These are phyloP conservation scores for Dicaeum eximium DNA, from an alignment of 2,113 vertebrate genomes.

Conservation along the genomic window DNA sequence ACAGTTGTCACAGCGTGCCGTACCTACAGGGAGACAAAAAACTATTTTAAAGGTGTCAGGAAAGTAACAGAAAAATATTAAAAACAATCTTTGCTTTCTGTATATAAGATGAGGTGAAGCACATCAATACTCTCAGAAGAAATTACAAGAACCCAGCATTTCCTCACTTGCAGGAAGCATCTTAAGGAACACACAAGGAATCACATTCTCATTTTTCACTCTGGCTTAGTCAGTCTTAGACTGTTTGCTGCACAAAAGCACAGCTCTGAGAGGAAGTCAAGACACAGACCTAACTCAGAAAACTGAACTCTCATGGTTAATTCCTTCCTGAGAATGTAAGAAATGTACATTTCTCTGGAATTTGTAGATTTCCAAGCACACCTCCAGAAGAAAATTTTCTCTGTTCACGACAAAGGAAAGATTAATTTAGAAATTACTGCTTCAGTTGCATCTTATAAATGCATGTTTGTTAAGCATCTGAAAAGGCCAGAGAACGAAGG, in stretches of 20 bases:
- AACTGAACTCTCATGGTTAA: not conserved
- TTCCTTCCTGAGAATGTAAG: not conserved
- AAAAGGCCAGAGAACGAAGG: not conserved
- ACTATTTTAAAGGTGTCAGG: not conserved
- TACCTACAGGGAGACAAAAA: conserved; percentile 71
- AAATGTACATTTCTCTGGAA: not conserved
- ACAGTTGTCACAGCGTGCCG: conserved; percentile 83
- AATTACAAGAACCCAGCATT: not conserved
- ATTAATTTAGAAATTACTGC: not conserved
- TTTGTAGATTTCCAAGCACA: not conserved
- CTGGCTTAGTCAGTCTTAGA: not conserved
- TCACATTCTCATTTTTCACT: not conserved
- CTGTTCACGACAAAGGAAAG: not conserved
- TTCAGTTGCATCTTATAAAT: not conserved
- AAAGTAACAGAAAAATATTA: not conserved
- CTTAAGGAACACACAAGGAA: not conserved
- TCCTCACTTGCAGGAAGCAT: not conserved
- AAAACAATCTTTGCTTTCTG: not conserved
- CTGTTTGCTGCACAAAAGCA: not conserved
- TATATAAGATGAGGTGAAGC: not conserved
- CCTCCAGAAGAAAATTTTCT: not conserved
- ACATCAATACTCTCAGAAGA: not conserved
- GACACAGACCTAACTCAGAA: not conserved
- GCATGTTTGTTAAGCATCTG: not conserved
- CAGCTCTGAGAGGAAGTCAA: not conserved